These are phyloP conservation scores for Syngnathus scovelli DNA, from an alignment of 2,113 vertebrate genomes.

Conservation along the genomic window DNA sequence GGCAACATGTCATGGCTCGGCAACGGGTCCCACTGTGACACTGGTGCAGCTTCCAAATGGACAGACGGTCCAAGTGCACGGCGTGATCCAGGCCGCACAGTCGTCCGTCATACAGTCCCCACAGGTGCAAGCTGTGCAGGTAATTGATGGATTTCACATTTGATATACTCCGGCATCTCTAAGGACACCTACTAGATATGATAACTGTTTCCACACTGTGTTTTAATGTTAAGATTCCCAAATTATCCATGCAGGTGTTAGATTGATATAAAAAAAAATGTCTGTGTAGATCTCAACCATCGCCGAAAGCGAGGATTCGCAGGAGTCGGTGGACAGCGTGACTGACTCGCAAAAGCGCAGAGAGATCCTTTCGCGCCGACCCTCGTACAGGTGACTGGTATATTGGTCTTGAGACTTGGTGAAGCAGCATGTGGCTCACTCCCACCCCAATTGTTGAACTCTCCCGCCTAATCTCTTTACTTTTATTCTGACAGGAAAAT, in stretches of 20 bases:
- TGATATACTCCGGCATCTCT: neutral
- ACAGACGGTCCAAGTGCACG: constrained; percentile 97
- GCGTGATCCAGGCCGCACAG: constrained; percentile 96
- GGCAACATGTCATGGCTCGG: constrained; percentile 82
- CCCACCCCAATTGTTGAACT: neutral
- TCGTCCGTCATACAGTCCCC: constrained; percentile 98
- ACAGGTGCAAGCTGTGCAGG: constrained; percentile 96
- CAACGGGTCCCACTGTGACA: constrained; percentile 86
- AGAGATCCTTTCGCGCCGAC: constrained; percentile 94
- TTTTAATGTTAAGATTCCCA: neutral
- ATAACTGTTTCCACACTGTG: too few species aligned
- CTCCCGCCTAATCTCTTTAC: neutral
- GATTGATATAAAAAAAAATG: constrained; percentile 18
- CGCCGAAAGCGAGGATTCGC: constrained; percentile 96
- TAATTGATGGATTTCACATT: constrained; percentile 49
- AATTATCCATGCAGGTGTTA: neutral
- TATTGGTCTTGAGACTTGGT: neutral
- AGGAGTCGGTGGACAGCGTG: constrained; percentile 97
- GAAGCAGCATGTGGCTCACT: neutral
- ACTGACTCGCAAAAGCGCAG: constrained; percentile 95
- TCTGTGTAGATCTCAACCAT: constrained; percentile 86
- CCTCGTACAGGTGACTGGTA: constrained; percentile 85
- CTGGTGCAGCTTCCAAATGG: constrained; percentile 96
- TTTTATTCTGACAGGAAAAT: constrained; percentile 82
- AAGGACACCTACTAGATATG: neutral